These are phyloP conservation scores for Dolichomitus sp. DNA, from an alignment of 2,888 invertebrate genomes.

Conservation along the genomic window DNA sequence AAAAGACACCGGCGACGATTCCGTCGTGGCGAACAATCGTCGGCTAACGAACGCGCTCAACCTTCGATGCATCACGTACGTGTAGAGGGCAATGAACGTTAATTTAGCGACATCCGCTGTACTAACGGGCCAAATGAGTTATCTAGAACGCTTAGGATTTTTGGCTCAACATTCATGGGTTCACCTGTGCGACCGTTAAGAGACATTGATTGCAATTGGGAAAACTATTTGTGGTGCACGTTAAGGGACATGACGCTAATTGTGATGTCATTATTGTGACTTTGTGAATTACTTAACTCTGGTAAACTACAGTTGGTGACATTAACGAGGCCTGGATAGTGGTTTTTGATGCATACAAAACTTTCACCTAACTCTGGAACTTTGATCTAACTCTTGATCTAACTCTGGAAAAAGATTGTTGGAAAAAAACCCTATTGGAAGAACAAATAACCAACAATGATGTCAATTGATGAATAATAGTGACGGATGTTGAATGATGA, in stretches of 20 bases:
- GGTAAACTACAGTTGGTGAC: not conserved
- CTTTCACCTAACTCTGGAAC: too few species aligned
- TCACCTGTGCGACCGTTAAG: not conserved
- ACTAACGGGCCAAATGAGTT: constrained; percentile 22
- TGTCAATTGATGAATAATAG: not conserved
- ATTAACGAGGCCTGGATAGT: not conserved
- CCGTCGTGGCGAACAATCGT: constrained; percentile 78
- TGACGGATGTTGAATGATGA: too few species aligned
- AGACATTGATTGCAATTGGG: not conserved
- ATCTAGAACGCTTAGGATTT: constrained; percentile 25
- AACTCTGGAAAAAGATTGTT: not conserved
- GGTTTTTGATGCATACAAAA: not conserved
- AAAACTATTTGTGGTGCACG: not conserved
- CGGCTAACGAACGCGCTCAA: constrained; percentile 79
- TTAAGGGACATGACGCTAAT: not conserved
- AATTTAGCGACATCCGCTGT: constrained; percentile 41
- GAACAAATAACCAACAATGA: not conserved
- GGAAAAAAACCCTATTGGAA: not conserved
- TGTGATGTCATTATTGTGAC: not conserved
- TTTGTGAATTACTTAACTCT: too few species aligned
- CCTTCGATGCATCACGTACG: constrained; percentile 24
- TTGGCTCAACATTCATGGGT: constrained; percentile 1
- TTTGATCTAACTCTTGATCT: not conserved
- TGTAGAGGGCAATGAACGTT: constrained; percentile 32
- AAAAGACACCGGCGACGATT: constrained; percentile 70